Evolutionary conservation across 2,888 invertebrate genomes (phyloP).

Genomic region (Patella ulyssiponensis): DNA sequence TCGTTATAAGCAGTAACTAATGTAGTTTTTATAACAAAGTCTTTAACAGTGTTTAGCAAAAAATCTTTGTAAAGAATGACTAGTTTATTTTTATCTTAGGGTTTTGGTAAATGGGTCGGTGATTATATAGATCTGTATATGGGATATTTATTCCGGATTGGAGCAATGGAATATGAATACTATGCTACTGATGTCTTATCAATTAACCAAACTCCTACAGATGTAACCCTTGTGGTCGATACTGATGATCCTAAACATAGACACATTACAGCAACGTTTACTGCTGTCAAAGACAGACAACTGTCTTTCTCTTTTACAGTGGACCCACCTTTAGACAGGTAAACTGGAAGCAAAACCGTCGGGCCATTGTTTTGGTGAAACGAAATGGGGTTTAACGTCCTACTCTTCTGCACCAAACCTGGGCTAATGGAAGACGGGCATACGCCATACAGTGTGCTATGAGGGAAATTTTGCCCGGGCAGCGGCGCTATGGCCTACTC

Average conservation of each 20-base stretch:
- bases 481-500: too few relatives aligned
- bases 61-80: neutral
- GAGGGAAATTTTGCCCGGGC: too few relatives aligned
- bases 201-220: neutral
- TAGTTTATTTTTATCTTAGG: neutral
- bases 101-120: slow-evolving; percentile 21
- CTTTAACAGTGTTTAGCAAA: too few relatives aligned
- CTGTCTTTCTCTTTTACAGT: slow-evolving; percentile 11
- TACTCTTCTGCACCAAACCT: too few relatives aligned
- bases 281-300: neutral
- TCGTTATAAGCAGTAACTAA: too few relatives aligned
- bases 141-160: slow-evolving; percentile 17
- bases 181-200: slow-evolving; percentile 11
- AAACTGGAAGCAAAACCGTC: too few relatives aligned
- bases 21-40: too few relatives aligned
- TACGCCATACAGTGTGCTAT: too few relatives aligned
- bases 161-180: slow-evolving; percentile 14
- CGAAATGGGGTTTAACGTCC: too few relatives aligned
- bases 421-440: too few relatives aligned
- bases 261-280: neutral
- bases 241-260: slow-evolving; percentile 17
- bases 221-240: slow-evolving; percentile 6
- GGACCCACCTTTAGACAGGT: slow-evolving; percentile 6
- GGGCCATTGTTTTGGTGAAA: too few relatives aligned
- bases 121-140: slow-evolving; percentile 18